Conservation (phyloP, 2,113 vertebrate species). For the Notothenia rossii region DNA sequence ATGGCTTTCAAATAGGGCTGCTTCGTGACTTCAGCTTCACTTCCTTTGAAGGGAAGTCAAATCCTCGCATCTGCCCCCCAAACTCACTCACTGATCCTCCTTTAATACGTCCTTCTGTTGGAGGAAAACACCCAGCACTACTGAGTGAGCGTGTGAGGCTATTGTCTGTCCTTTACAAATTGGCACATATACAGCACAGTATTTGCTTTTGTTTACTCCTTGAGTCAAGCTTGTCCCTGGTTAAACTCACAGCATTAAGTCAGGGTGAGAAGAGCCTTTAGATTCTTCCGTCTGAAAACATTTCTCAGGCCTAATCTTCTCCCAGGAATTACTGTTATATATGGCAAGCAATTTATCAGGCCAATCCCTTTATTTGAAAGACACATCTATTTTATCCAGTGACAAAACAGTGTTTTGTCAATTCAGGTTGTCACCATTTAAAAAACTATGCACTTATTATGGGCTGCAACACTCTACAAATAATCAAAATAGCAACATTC, state of each 20-base stretch:
- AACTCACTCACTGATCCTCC: conserved; percentile 64
- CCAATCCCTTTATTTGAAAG: not conserved
- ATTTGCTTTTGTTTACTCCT: conserved; percentile 41
- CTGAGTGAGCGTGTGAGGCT: conserved; percentile 1
- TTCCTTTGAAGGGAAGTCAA: conserved; percentile 51
- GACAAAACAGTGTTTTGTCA: not conserved
- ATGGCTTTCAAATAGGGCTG: conserved; percentile 42
- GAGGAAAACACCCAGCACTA: conserved; percentile 57
- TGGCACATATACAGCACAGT: conserved; percentile 9
- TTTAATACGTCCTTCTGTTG: conserved; percentile 65
- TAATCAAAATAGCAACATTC: not conserved
- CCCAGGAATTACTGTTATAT: not conserved
- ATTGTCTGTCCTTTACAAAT: conserved; percentile 23
- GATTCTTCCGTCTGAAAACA: conserved; percentile 14
- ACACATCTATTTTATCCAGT: not conserved
- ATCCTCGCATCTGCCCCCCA: conserved; percentile 74
- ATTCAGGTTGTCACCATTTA: not conserved
- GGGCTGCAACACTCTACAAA: not conserved
- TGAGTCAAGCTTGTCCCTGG: conserved; percentile 11
- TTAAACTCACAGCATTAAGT: conserved; percentile 27
- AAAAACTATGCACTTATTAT: not conserved
- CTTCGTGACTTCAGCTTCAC: conserved; percentile 38
- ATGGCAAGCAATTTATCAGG: not conserved
- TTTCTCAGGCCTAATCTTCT: conserved; percentile 17
- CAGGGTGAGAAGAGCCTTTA: conserved; percentile 6